Evolutionary conservation across 2,888 invertebrate species (phyloP).

Genomic region (Syrista parreyssii): DNA sequence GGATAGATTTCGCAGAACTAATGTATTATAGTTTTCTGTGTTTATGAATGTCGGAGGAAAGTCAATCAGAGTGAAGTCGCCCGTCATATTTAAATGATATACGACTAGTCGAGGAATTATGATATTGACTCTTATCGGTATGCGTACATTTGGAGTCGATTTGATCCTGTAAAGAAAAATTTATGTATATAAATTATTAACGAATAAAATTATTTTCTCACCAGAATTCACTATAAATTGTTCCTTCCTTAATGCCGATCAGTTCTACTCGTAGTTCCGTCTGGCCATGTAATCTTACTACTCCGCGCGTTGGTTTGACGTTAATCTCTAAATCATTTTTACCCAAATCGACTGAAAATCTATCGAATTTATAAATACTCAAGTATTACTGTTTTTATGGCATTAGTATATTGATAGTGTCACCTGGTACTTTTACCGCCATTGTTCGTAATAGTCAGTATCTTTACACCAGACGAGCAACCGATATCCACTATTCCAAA

Average conservation of each 20-base stretch:
- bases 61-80: constrained; percentile 63
- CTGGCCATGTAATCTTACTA: constrained; percentile 44
- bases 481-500: constrained; percentile 66
- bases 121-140: constrained; percentile 43
- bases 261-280: constrained; percentile 57
- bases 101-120: constrained; percentile 60
- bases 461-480: constrained; percentile 57
- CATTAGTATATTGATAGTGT: neutral
- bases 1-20: constrained; percentile 64
- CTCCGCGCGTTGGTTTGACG: constrained; percentile 63
- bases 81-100: constrained; percentile 58
- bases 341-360: constrained; percentile 65
- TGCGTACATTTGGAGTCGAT: constrained; percentile 43
- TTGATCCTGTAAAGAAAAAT: constrained; percentile 39
- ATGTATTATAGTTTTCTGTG: constrained; percentile 52
- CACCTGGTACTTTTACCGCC: constrained; percentile 60
- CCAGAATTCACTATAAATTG: constrained; percentile 65
- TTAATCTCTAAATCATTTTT: constrained; percentile 60
- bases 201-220: constrained; percentile 24
- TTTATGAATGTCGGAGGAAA: constrained; percentile 64
- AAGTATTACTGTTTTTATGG: neutral
- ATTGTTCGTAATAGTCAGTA: constrained; percentile 58
- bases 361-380: constrained; percentile 9
- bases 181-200: neutral
- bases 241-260: constrained; percentile 58